Conservation (phyloP, 2,888 invertebrate species). For the Dynastes grantii region DNA sequence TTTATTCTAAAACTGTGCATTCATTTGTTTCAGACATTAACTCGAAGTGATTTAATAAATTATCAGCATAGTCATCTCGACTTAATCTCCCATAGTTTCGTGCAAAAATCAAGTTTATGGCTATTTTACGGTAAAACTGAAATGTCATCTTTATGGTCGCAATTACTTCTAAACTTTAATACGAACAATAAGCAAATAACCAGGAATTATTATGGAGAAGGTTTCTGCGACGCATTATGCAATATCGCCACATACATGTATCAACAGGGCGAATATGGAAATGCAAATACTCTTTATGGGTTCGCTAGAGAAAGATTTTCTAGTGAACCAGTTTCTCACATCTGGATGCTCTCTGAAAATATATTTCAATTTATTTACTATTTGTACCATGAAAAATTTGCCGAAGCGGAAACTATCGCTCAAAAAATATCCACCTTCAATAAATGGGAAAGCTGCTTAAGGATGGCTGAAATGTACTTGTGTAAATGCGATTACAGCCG, state of each 20-base stretch:
- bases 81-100: conserved; percentile 84
- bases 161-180: conserved; percentile 84
- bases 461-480: conserved; percentile 74
- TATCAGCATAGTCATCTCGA: conserved; percentile 89
- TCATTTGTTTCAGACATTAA: conserved; percentile 78
- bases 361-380: conserved; percentile 69
- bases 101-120: conserved; percentile 91
- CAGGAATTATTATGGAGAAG: conserved; percentile 70
- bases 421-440: conserved; percentile 80
- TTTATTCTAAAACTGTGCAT: too few relatives aligned
- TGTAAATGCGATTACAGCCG: conserved; percentile 72
- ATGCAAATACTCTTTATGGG: conserved; percentile 75
- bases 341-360: conserved; percentile 81
- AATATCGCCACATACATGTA: conserved; percentile 77
- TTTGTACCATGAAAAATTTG: conserved; percentile 77
- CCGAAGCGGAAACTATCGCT: conserved; percentile 80
- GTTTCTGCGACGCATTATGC: conserved; percentile 80
- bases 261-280: conserved; percentile 73
- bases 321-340: conserved; percentile 74
- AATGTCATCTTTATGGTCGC: conserved; percentile 86
- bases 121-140: conserved; percentile 90
- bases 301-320: conserved; percentile 79
- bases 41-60: conserved; percentile 89
- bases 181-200: conserved; percentile 73
- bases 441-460: conserved; percentile 78